Percentiles rank a stretch among this genome's conserved stretches.
phyloP scores from a whole-genome alignment of 2,113 vertebrate genomes.

The Pristiophorus japonicus region DNA sequence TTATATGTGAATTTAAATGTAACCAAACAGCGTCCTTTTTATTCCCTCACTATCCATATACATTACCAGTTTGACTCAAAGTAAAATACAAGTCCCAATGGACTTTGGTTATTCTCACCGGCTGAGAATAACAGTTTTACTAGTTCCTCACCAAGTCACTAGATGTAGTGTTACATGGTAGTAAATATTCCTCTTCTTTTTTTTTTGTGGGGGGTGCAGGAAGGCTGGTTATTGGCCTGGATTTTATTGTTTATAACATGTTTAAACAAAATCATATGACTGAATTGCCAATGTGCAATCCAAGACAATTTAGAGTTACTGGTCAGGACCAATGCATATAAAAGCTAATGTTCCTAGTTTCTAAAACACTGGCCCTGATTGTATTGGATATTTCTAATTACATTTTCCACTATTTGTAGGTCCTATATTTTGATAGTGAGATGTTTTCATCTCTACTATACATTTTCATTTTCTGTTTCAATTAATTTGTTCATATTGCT shows the following conservation, averaged over 20 bases:
- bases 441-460: background rate
- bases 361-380: no score
- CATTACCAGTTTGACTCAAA: background rate
- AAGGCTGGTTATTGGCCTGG: background rate
- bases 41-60: background rate
- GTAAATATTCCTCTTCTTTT: background rate
- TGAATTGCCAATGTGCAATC: background rate
- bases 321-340: background rate
- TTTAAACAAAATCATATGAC: background rate
- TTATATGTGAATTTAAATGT: background rate
- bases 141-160: background rate
- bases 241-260: no score
- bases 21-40: background rate
- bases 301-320: background rate
- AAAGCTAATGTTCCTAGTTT: background rate
- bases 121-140: no score
- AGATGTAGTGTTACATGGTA: background rate
- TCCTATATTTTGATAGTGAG: background rate
- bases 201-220: background rate
- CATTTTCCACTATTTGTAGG: background rate
- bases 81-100: background rate
- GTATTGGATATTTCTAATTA: no score
- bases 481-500: background rate
- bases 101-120: no score
- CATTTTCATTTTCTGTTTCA: background rate